These are phyloP conservation scores for Kryphioiulus occultus DNA, from an alignment of 2,888 invertebrate genomes.

Conservation along the genomic window DNA sequence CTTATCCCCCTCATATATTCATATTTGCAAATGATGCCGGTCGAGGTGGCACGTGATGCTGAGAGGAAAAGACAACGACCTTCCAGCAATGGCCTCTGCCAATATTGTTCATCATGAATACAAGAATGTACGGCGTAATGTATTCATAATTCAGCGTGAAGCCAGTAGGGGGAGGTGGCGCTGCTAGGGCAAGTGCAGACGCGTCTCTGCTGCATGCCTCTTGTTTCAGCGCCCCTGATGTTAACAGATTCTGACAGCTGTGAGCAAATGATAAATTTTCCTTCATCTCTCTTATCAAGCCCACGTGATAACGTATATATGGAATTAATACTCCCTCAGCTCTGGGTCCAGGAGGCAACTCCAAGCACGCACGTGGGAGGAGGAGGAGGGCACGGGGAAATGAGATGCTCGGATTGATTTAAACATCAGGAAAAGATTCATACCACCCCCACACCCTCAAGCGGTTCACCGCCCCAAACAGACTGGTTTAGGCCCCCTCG, in stretches of 20 bases:
- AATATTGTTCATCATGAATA: conserved; percentile 47
- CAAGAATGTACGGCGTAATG: conserved; percentile 32
- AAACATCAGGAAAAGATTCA: conserved; percentile 33
- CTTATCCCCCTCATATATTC: conserved; percentile 6
- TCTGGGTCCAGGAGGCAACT: conserved; percentile 36
- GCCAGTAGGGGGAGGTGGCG: conserved; percentile 37
- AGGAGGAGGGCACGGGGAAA: conserved; percentile 42
- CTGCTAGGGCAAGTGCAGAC: not conserved
- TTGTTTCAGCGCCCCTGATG: conserved; percentile 47
- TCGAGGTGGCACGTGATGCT: not conserved
- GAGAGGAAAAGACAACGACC: conserved; percentile 26
- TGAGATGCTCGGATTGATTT: conserved; percentile 42
- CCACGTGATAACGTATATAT: conserved; percentile 48
- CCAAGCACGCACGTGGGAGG: conserved; percentile 29
- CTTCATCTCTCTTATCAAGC: conserved; percentile 51
- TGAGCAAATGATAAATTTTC: conserved; percentile 53
- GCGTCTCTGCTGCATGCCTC: not conserved
- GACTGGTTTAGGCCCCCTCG: not conserved
- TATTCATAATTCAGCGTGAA: conserved; percentile 46
- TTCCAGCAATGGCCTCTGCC: conserved; percentile 30
- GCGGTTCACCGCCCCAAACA: not conserved
- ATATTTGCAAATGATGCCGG: conserved; percentile 26
- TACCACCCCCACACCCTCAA: not conserved
- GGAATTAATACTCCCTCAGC: conserved; percentile 47
- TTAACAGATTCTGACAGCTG: conserved; percentile 53